Conservation (phyloP, 2,888 invertebrate genomes). For the Campoletis raptor region DNA sequence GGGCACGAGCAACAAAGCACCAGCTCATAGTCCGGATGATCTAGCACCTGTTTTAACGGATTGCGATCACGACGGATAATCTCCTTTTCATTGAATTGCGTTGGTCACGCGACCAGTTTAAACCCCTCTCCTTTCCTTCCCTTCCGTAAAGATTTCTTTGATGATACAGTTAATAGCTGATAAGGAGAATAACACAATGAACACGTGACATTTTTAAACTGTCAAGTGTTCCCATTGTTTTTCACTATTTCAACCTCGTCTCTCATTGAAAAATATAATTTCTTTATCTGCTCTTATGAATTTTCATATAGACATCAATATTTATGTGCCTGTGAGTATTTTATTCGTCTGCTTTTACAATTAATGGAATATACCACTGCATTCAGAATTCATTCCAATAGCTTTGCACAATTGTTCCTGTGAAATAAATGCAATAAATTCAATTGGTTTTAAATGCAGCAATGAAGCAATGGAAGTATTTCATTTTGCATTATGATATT, state of each 20-base stretch:
- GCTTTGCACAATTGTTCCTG: background rate
- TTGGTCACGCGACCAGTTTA: slow-evolving; percentile 59
- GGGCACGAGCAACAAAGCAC: slow-evolving; percentile 40
- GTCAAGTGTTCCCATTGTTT: background rate
- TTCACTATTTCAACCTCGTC: background rate
- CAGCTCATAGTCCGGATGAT: slow-evolving; percentile 63
- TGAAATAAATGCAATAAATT: background rate
- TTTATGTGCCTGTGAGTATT: background rate
- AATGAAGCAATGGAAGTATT: background rate
- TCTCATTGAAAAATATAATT: background rate
- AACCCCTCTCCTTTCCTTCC: slow-evolving; percentile 3
- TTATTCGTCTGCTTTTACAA: background rate
- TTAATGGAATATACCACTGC: background rate
- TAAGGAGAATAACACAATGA: slow-evolving; percentile 24
- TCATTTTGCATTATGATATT: background rate
- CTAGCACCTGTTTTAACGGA: slow-evolving; percentile 75
- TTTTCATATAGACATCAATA: background rate
- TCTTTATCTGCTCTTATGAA: background rate
- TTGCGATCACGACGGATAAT: slow-evolving; percentile 77
- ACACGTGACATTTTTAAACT: slow-evolving; percentile 16
- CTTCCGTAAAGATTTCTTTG: slow-evolving; percentile 28
- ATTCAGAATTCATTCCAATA: background rate
- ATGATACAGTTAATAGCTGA: slow-evolving; percentile 32
- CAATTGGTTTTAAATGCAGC: background rate
- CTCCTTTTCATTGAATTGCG: slow-evolving; percentile 77